Evolutionary conservation across 2,888 invertebrate species (phyloP).

Genomic region (Leistus spinibarbis): DNA sequence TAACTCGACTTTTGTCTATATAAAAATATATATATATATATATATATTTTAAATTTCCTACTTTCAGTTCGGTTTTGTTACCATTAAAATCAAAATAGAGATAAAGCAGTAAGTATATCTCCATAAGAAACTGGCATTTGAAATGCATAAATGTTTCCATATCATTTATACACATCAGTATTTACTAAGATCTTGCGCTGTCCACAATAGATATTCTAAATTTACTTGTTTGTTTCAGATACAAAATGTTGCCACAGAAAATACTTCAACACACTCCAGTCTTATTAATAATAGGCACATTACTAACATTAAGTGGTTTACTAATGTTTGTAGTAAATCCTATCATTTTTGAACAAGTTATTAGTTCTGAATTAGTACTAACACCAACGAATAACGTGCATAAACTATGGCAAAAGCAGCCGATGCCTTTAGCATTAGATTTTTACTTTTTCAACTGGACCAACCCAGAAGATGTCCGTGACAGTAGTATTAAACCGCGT

Average conservation of each 20-base stretch:
- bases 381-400: constrained; percentile 66
- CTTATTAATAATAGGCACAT: not conserved
- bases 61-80: no score
- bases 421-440: constrained; percentile 68
- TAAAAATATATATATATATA: no score
- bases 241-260: not conserved
- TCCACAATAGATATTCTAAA: not conserved
- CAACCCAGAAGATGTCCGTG: constrained; percentile 69
- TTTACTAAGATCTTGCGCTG: no score
- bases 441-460: constrained; percentile 83
- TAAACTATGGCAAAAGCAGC: constrained; percentile 72
- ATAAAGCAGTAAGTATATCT: no score
- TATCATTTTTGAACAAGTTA: constrained; percentile 43
- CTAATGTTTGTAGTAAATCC: constrained; percentile 3
- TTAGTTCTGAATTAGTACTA: constrained; percentile 62
- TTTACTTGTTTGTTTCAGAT: not conserved
- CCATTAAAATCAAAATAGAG: no score
- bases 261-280: not conserved
- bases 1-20: no score
- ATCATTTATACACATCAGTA: no score
- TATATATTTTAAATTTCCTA: no score
- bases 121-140: no score
- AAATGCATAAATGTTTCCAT: no score
- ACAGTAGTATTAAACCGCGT: constrained; percentile 61
- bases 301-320: constrained; percentile 12